These are phyloP conservation scores for Myotis planiceps DNA, from an alignment of 2,797 vertebrate genomes.

Conservation along the genomic window DNA sequence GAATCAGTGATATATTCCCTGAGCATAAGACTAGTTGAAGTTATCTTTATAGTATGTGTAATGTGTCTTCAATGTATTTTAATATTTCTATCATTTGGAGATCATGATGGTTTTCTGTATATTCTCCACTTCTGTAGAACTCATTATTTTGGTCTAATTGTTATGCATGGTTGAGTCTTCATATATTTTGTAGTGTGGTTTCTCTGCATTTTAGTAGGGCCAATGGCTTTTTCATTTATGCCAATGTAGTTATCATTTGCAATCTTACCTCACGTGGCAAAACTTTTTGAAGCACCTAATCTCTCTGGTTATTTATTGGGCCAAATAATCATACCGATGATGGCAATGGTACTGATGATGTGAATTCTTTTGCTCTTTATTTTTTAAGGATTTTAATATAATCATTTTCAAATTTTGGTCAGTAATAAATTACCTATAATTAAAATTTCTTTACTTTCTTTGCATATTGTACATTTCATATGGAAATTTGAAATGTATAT, in stretches of 20 bases:
- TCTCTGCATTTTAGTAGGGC: not conserved
- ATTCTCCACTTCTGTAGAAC: not conserved
- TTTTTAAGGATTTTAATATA: not conserved
- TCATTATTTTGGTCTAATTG: slow-evolving; percentile 5
- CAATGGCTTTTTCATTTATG: not conserved
- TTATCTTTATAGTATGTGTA: not conserved
- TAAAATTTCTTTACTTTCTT: not conserved
- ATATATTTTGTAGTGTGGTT: not conserved
- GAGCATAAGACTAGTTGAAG: not conserved
- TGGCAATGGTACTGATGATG: not conserved
- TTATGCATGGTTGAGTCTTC: not conserved
- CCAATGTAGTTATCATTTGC: not conserved
- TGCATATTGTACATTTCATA: not conserved
- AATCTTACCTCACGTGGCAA: not conserved
- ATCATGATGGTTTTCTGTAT: not conserved
- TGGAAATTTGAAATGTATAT: not conserved
- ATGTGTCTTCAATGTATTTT: not conserved
- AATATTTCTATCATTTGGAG: not conserved
- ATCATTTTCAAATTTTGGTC: not conserved
- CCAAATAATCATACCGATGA: not conserved
- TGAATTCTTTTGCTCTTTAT: not conserved
- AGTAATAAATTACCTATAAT: not conserved
- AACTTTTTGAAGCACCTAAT: not conserved
- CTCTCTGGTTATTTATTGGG: not conserved
- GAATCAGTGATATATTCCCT: not conserved